These are phyloP conservation scores for Synergus umbraculus DNA, from an alignment of 2,888 invertebrate species.

Conservation along the genomic window DNA sequence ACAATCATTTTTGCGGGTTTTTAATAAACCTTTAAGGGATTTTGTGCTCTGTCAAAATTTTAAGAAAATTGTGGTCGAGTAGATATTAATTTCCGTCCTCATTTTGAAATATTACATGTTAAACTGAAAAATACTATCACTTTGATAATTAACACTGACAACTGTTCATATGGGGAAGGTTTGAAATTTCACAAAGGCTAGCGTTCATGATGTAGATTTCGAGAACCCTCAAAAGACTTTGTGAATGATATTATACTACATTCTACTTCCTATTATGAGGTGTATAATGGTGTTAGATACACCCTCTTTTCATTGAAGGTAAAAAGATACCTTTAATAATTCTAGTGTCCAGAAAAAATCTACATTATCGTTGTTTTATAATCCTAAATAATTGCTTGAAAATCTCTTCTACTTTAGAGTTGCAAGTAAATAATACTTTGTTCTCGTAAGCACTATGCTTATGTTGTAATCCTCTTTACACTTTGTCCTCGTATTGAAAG, in stretches of 20 bases:
- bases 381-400: too few species aligned
- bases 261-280: conserved; percentile 21
- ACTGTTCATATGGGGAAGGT: neutral
- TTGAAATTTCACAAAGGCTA: conserved; percentile 26
- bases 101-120: too few species aligned
- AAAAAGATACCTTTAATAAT: neutral
- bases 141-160: neutral
- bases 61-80: too few species aligned
- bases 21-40: neutral
- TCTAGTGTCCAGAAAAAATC: neutral
- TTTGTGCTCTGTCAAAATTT: too few species aligned
- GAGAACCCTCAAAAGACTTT: neutral
- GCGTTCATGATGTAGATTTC: neutral
- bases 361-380: too few species aligned
- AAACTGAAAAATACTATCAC: too few species aligned
- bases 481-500: neutral
- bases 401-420: neutral
- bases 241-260: conserved; percentile 1
- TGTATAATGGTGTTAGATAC: too few species aligned
- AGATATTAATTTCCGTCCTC: too few species aligned
- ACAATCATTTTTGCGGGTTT: neutral
- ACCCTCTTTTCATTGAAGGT: neutral
- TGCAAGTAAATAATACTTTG: neutral
- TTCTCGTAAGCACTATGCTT: neutral
- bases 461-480: conserved; percentile 11